phyloP scores from a whole-genome alignment of 2,888 invertebrate genomes.

The Rhamnusium bicolor region DNA sequence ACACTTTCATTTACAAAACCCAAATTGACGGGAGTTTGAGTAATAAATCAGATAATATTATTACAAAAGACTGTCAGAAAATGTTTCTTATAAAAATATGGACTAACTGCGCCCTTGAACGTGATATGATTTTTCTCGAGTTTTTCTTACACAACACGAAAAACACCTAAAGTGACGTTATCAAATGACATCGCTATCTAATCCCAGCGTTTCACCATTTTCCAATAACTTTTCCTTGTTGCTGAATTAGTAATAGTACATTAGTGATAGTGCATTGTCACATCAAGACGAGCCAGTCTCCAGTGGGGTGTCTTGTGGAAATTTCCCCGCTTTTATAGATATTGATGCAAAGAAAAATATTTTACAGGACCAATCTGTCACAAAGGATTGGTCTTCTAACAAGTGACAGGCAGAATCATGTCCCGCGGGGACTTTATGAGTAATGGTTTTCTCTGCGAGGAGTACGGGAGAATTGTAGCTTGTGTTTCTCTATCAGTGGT shows the following conservation, averaged over 20 bases:
- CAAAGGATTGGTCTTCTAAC: constrained; percentile 69
- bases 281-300: constrained; percentile 50
- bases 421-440: constrained; percentile 67
- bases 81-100: not conserved
- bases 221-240: constrained; percentile 26
- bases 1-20: no score
- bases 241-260: constrained; percentile 62
- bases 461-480: not conserved
- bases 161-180: constrained; percentile 21
- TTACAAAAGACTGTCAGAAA: no score
- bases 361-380: constrained; percentile 68
- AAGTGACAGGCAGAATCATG: constrained; percentile 67
- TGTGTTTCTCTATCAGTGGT: not conserved
- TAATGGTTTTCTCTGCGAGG: constrained; percentile 66
- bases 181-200: constrained; percentile 14
- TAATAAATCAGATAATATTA: no score
- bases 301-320: constrained; percentile 40
- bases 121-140: not conserved
- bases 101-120: not conserved
- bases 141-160: constrained; percentile 6
- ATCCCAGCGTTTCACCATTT: constrained; percentile 21
- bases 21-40: no score
- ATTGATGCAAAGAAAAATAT: constrained; percentile 65
- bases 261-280: constrained; percentile 61
- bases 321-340: constrained; percentile 56